Evolutionary conservation across 2,113 vertebrate species (phyloP).

Genomic region (Ictalurus furcatus): DNA sequence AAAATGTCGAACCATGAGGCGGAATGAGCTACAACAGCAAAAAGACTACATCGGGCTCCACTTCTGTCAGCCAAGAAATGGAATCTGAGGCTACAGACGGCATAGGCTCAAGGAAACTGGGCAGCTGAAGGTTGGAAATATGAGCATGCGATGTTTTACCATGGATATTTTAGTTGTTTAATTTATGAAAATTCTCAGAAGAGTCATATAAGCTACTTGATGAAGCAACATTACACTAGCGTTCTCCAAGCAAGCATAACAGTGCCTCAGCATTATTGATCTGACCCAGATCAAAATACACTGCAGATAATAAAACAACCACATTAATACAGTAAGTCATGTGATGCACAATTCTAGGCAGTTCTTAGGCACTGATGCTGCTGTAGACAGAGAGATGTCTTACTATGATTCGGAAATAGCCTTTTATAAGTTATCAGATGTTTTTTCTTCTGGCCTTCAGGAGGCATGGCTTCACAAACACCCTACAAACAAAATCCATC

Average conservation of each 20-base stretch:
- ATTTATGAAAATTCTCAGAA: neutral
- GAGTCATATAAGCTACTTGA: neutral
- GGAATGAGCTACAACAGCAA: neutral
- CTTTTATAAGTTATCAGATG: conserved; percentile 12
- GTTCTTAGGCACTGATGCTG: neutral
- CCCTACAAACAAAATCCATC: neutral
- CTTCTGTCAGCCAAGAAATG: neutral
- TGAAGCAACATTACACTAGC: neutral
- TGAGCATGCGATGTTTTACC: neutral
- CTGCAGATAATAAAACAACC: conserved; percentile 12
- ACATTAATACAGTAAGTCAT: neutral
- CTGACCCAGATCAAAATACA: conserved; percentile 14
- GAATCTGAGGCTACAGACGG: neutral
- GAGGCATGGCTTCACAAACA: neutral
- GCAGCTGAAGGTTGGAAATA: neutral
- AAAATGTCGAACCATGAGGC: neutral
- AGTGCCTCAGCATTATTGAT: neutral
- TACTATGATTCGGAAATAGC: neutral
- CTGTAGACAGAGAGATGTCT: neutral
- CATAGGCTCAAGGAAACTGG: neutral
- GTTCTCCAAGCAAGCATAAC: neutral
- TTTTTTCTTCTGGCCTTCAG: conserved; percentile 14
- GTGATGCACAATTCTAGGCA: neutral
- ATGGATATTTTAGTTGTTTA: neutral
- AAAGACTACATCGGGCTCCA: too few relatives aligned